These are phyloP conservation scores for Antechinus stuartii DNA, from an alignment of 2,113 vertebrate genomes.

Conservation along the genomic window DNA sequence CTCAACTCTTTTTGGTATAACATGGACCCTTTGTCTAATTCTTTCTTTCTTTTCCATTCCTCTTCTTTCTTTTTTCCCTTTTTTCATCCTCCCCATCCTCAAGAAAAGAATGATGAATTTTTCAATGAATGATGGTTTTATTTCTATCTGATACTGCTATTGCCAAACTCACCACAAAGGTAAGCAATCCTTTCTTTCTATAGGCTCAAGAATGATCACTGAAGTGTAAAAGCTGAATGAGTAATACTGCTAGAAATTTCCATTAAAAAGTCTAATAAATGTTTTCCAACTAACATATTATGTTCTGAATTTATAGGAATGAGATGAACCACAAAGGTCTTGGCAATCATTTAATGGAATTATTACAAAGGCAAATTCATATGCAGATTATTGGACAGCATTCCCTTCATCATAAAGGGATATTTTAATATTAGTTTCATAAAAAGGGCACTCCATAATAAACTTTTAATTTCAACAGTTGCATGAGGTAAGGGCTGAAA, in stretches of 20 bases:
- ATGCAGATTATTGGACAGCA: conserved; percentile 75
- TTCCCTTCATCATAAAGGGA: conserved; percentile 77
- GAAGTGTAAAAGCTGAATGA: conserved; percentile 49
- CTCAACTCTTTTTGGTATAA: not conserved
- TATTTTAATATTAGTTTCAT: conserved; percentile 82
- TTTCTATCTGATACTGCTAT: not conserved
- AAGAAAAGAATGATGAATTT: not conserved
- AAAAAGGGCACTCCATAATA: conserved; percentile 79
- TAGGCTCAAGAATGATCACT: conserved; percentile 21
- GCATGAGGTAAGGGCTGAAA: conserved; percentile 80
- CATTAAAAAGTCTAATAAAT: conserved; percentile 74
- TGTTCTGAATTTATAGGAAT: conserved; percentile 79
- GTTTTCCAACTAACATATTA: conserved; percentile 73
- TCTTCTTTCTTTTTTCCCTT: not conserved
- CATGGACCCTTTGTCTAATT: not conserved
- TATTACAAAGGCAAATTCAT: conserved; percentile 82
- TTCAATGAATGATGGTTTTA: conserved; percentile 36
- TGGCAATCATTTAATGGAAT: conserved; percentile 75
- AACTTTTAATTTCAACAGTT: conserved; percentile 85
- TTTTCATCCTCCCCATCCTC: not conserved
- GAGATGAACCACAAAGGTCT: conserved; percentile 62
- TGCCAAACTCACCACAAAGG: conserved; percentile 14
- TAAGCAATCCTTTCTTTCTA: not conserved
- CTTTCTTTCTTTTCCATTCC: not conserved
- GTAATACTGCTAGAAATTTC: conserved; percentile 57